Evolutionary conservation across 1,140 invertebrate genomes (phyloP).

Genomic region (Homarus americanus): DNA sequence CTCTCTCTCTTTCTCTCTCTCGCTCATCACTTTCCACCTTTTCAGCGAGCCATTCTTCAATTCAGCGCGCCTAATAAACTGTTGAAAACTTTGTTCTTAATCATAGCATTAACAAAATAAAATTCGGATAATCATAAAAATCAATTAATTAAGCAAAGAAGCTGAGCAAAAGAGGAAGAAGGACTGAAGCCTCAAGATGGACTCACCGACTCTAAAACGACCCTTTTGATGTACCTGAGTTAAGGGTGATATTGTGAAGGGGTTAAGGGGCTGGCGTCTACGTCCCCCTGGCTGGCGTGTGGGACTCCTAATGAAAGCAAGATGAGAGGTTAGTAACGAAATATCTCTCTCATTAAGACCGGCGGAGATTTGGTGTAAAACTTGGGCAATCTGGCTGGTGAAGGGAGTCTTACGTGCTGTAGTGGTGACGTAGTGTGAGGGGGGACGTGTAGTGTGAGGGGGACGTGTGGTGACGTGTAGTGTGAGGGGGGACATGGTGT

Average conservation of each 20-base stretch:
- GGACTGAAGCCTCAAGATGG: conserved; percentile 10
- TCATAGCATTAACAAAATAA: conserved; percentile 75
- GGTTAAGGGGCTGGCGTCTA: not conserved
- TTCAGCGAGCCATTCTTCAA: conserved; percentile 73
- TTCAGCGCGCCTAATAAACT: conserved; percentile 74
- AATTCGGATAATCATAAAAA: conserved; percentile 75
- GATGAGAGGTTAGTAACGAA: conserved; percentile 75
- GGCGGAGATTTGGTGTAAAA: conserved; percentile 60
- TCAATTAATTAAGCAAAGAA: conserved; percentile 76
- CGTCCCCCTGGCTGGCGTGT: conserved; percentile 21
- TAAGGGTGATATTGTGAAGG: not conserved
- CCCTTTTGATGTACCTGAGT: not conserved
- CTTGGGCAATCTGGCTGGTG: conserved; percentile 62
- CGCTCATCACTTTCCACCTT: conserved; percentile 73
- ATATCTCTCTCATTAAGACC: conserved; percentile 75
- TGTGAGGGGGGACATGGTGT: not conserved
- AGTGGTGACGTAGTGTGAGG: not conserved
- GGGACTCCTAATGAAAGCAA: conserved; percentile 74
- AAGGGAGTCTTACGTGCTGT: conserved; percentile 44
- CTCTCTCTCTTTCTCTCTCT: not conserved
- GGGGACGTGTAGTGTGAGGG: not conserved
- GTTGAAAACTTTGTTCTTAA: conserved; percentile 75
- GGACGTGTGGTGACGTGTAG: not conserved
- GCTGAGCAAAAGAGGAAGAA: conserved; percentile 36
- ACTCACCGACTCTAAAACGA: not conserved